These are phyloP conservation scores for Phyllostomus hastatus DNA, from an alignment of 2,113 vertebrate species.

Conservation along the genomic window DNA sequence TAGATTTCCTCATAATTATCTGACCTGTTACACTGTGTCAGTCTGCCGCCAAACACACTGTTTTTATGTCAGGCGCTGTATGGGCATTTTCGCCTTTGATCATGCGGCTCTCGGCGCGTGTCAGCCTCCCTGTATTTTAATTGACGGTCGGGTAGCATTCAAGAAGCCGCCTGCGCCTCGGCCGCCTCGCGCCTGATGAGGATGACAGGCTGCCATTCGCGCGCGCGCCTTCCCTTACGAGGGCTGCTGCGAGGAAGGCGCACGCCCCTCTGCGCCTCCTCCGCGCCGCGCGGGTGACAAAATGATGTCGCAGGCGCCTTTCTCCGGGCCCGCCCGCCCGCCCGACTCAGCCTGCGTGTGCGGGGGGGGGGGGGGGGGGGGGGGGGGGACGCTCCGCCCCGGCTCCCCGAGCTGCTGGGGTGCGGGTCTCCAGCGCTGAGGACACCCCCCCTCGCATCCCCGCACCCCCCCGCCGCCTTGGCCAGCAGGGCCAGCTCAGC, in stretches of 20 bases:
- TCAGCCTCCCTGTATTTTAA: slow-evolving; percentile 88
- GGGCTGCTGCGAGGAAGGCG: slow-evolving; percentile 11
- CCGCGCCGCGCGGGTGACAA: background rate
- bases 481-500: background rate
- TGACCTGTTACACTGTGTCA: slow-evolving; percentile 87
- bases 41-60: slow-evolving; percentile 81
- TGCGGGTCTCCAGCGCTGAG: background rate
- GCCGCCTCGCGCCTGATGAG: slow-evolving; percentile 77
- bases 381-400: fast-evolving
- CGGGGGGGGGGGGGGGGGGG: no score
- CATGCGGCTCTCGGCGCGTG: slow-evolving; percentile 80
- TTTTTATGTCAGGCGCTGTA: slow-evolving; percentile 81
- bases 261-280: background rate
- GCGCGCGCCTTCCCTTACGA: slow-evolving; percentile 58
- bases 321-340: slow-evolving; percentile 40
- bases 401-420: background rate
- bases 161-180: slow-evolving; percentile 81
- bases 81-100: slow-evolving; percentile 85
- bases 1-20: slow-evolving; percentile 87
- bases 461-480: background rate
- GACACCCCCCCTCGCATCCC: background rate
- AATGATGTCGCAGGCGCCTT: slow-evolving; percentile 45
- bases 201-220: slow-evolving; percentile 82
- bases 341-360: background rate
- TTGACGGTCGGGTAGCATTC: slow-evolving; percentile 86